A percentile compares a stretch with the other conserved stretches of the same genome.
phyloP scores from a whole-genome alignment of 2,888 invertebrate species.

The Eupithecia subumbrata region DNA sequence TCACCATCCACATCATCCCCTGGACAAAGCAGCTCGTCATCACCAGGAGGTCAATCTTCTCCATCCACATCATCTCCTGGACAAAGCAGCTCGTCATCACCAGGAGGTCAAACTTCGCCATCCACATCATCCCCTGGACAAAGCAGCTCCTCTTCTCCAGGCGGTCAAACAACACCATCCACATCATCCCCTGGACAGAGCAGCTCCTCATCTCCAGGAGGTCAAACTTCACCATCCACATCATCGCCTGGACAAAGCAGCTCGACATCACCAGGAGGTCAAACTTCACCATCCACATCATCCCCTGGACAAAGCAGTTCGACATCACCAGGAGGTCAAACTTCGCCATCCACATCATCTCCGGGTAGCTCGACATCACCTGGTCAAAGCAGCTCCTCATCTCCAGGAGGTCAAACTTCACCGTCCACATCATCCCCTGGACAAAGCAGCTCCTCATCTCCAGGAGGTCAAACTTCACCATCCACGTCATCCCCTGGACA shows the following conservation, averaged over 20 bases:
- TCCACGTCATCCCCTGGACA: not conserved
- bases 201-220: not conserved
- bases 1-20: not conserved
- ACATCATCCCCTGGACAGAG: not conserved
- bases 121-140: not conserved
- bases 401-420: conserved; percentile 1
- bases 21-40: not conserved
- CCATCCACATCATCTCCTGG: not conserved
- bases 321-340: not conserved
- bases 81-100: not conserved
- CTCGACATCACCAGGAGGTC: not conserved
- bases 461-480: not conserved
- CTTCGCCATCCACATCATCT: not conserved
- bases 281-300: not conserved
- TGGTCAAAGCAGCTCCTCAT: not conserved
- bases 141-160: not conserved
- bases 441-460: not conserved
- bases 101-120: not conserved
- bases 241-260: not conserved
- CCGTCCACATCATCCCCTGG: not conserved
- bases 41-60: not conserved
- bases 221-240: not conserved
- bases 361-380: not conserved
- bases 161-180: not conserved
- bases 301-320: not conserved